Conservation (phyloP, 2,113 vertebrate species). For the Cyprinodon variegatus region DNA sequence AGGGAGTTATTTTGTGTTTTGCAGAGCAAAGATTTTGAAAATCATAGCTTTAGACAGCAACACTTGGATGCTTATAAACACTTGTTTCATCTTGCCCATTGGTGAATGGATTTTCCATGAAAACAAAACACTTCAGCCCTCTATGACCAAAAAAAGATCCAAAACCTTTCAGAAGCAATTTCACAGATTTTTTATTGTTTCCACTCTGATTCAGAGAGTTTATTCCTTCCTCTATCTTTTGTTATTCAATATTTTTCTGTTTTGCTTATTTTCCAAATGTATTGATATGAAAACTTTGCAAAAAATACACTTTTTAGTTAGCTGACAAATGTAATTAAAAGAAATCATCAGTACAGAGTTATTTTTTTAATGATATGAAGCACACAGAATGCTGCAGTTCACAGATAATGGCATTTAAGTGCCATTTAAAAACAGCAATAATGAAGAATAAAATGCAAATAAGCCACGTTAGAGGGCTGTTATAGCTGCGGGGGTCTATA, state of each 20-base stretch:
- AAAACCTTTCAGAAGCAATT: background rate
- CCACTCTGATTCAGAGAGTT: background rate
- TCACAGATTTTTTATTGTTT: background rate
- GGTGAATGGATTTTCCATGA: background rate
- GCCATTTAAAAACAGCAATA: background rate
- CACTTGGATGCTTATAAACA: too few species aligned
- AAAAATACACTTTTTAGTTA: background rate
- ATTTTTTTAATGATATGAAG: background rate
- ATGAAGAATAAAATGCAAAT: conserved; percentile 11
- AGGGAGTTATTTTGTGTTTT: too few species aligned
- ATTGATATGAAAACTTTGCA: background rate
- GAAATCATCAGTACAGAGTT: background rate
- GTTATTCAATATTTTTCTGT: background rate
- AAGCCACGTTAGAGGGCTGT: background rate
- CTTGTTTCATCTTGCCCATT: background rate
- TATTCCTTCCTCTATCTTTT: background rate
- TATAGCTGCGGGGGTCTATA: background rate
- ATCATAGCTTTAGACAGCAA: background rate
- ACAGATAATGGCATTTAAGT: background rate
- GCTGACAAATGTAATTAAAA: background rate
- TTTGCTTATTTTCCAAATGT: background rate
- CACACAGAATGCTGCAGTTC: background rate
- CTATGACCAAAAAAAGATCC: background rate
- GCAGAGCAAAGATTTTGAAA: background rate
- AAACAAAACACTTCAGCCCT: background rate